phyloP scores from a whole-genome alignment of 2,888 invertebrate species.

The Bruchidius siliquastri region DNA sequence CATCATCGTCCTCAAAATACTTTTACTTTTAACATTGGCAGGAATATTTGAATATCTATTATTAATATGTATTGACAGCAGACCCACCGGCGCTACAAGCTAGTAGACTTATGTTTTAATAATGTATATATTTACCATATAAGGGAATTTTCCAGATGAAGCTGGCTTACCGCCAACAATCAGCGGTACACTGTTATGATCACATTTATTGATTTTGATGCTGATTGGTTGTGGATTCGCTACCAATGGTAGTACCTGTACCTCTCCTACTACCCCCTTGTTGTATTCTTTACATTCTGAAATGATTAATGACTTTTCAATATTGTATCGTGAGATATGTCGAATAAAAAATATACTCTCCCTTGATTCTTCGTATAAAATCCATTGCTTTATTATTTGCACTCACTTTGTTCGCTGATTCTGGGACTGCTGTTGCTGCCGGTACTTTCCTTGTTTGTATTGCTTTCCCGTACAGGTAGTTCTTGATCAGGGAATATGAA shows the following conservation, averaged over 20 bases:
- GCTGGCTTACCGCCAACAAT: slow-evolving; percentile 57
- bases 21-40: too few species aligned
- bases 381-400: too few species aligned
- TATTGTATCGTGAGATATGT: too few species aligned
- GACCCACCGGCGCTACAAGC: too few species aligned
- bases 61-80: too few species aligned
- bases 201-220: slow-evolving; percentile 51
- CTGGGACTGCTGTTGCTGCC: slow-evolving; percentile 11
- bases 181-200: slow-evolving; percentile 50
- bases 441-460: slow-evolving; percentile 1
- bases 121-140: slow-evolving; percentile 52
- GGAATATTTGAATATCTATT: too few species aligned
- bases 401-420: slow-evolving; percentile 39
- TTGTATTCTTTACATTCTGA: slow-evolving; percentile 58
- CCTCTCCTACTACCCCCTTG: slow-evolving; percentile 45
- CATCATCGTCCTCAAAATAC: too few species aligned
- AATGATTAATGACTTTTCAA: slow-evolving; percentile 10
- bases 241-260: slow-evolving; percentile 53
- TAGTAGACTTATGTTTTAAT: too few species aligned
- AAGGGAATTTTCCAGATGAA: slow-evolving; percentile 56
- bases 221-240: slow-evolving; percentile 48
- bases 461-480: slow-evolving; percentile 1
- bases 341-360: too few species aligned
- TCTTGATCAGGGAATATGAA: slow-evolving; percentile 6
- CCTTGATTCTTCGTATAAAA: too few species aligned